Evolutionary conservation across 2,113 vertebrate species (phyloP), one percentile per base, ranked within the genome.

Genomic region (Vicugna pacos): DNA sequence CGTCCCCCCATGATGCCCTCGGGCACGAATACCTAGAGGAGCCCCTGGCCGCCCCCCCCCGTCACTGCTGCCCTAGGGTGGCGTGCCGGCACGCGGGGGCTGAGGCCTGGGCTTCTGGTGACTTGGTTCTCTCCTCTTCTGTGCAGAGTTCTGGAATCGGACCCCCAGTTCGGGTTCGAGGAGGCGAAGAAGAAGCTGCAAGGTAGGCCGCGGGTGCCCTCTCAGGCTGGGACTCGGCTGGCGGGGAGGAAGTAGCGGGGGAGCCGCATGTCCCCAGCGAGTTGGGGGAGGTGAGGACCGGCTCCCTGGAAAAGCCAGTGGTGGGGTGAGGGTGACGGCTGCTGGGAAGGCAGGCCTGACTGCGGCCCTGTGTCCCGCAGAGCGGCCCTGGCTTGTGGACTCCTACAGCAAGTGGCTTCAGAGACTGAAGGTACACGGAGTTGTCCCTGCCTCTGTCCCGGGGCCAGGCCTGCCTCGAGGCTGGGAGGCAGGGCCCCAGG

Each of bases 151-250:
- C 99, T 99, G 14, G 99, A 99, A 28, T 99, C 99, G 3, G 99
- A 99, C 97, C 99, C 99, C 0, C 99, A 99, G 67, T 99, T 99
- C 97, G 99, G 99, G 64, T 99, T 99, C 97, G 99, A 99, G 97
- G 99, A 99, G 98, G 99, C 99, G 1, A 99, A 99, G 98, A 99
- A 97, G 76, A 99, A 99, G 91, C 90, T 99, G 91, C 99, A 99
- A 99, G 99, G 99, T 99, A 99, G 13, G 38, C 38, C 38, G 5
- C 38, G 73, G 73, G 3, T 1, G 0, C 60, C 58, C 15, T 42
- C 38, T 42, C 38, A 42, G 38, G 16, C 8, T 1, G 8, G 69
- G 32, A 26, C n/a, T 17, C 0, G 0, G 42, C 8, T 0, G 15
- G n/a, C 0, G 1, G 35, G 42, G 42, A 52, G 26, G 52, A 9